A percentile compares a stretch with the other conserved stretches of the same genome.
These are phyloP conservation scores for Drosophila asahinai DNA, from an alignment of 1,140 invertebrate genomes.

Conservation along the genomic window DNA sequence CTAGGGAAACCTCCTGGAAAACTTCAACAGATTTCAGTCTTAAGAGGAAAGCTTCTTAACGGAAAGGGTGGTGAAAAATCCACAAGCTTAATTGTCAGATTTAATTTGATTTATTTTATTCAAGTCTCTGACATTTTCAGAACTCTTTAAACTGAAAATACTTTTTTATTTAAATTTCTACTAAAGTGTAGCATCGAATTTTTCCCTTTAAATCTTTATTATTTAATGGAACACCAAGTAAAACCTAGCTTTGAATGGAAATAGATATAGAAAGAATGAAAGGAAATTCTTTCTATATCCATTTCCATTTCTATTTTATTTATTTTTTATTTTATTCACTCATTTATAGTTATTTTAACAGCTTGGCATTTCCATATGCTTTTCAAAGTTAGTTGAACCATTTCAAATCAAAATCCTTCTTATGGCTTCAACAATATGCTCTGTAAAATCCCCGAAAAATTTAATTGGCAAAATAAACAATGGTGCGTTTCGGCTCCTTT, in stretches of 20 bases:
- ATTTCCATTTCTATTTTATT: not conserved
- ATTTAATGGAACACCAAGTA: too few relatives aligned
- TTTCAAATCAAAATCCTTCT: not conserved
- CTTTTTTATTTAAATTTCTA: not conserved
- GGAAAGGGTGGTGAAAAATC: not conserved
- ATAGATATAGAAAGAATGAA: too few relatives aligned
- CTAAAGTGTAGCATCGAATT: not conserved
- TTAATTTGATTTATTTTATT: not conserved
- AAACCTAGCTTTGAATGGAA: too few relatives aligned
- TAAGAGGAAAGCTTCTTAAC: conserved; percentile 2
- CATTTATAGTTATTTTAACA: too few relatives aligned
- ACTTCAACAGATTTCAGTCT: not conserved
- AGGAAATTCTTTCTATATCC: too few relatives aligned
- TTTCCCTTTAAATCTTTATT: too few relatives aligned
- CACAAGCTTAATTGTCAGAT: not conserved
- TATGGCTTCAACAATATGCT: not conserved
- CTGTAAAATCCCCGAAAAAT: not conserved
- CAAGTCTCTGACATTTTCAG: too few relatives aligned
- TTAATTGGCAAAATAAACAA: conserved; percentile 12
- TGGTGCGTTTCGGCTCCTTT: not conserved
- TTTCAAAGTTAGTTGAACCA: not conserved
- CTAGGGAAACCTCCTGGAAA: not conserved
- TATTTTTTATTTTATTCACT: too few relatives aligned
- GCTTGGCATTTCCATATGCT: not conserved
- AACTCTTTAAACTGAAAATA: not conserved